Evolutionary conservation across 1,140 invertebrate species (phyloP), one percentile per base, ranked within the genome.

Genomic region (Gryon sp.): DNA sequence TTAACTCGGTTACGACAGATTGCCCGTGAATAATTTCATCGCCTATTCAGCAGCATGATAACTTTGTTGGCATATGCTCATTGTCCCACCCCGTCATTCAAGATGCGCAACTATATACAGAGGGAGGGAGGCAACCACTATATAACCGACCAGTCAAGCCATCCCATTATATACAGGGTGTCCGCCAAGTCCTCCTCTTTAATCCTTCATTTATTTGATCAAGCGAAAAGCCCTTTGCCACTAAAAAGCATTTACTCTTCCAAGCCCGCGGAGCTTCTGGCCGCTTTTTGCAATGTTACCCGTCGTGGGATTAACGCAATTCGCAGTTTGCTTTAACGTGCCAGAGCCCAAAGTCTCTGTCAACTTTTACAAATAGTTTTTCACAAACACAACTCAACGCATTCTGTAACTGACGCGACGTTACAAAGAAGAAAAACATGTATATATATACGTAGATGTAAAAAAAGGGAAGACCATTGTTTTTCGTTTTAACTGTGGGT

Each of bases 21-120:
- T 85, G 84, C 82, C 83, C 82, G 84, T 85, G 84, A 85, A 85
- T 85, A 85, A 85, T 85, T 85, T 81, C 83, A 84, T 85, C 81
- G 80, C 74, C 77, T 76, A 82, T 83, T 84, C 82, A 80, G 76
- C 79, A 75, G 73, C 77, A 76, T 79, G 83, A 85, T 84, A 84
- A 85, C 82, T 85, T 84, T 83, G 80, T 85, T 84, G 82, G 78
- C 83, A 80, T 84, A 82, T 82, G 83, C 82, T 82, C 80, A 83
- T 83, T 85, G 83, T 83, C 68, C 80, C 65, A 52, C 68, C 60
- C 73, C 41, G 26, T 45, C 46, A 57, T 66, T 76, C 28, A 72
- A 68, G 65, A 77, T 60, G 34, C 30, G 30, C 20, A 38, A 45
- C 32, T 22, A n/a, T n/a, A n/a, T n/a, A n/a, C 16, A 59, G 19